A percentile compares a stretch with the other conserved stretches of the same genome.
phyloP scores from a whole-genome alignment of 2,888 invertebrate species.

The Drosophila meridiana region DNA sequence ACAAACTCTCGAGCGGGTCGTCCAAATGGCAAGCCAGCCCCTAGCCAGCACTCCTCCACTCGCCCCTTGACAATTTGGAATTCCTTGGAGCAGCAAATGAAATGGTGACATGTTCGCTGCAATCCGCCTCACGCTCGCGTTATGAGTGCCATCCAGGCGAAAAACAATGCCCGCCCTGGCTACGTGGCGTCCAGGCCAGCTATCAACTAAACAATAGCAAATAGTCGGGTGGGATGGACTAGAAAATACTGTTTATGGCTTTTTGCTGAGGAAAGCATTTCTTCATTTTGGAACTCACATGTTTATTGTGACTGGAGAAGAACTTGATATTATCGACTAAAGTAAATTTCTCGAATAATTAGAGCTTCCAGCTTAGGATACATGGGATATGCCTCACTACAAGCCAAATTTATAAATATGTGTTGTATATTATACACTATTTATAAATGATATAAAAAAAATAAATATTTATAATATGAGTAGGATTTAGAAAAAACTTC shows the following conservation, averaged over 20 bases:
- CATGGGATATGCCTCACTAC: too few relatives aligned
- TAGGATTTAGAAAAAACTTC: not conserved
- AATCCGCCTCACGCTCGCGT: constrained; percentile 24
- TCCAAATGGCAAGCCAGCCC: constrained; percentile 35
- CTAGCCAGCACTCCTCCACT: not conserved
- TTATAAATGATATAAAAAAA: not conserved
- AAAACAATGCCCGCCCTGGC: constrained; percentile 48
- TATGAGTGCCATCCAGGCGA: constrained; percentile 37
- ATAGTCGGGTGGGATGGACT: not conserved
- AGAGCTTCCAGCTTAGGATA: too few relatives aligned
- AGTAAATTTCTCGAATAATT: too few relatives aligned
- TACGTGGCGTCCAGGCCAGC: constrained; percentile 47
- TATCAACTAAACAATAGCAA: constrained; percentile 28
- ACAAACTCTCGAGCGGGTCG: constrained; percentile 51
- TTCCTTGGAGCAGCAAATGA: constrained; percentile 65
- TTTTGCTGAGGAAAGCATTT: too few relatives aligned
- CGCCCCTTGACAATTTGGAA: constrained; percentile 50
- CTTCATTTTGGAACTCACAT: too few relatives aligned
- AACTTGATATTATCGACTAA: too few relatives aligned
- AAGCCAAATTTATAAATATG: too few relatives aligned
- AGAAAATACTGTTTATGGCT: not conserved
- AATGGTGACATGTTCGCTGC: constrained; percentile 71
- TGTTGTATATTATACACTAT: not conserved
- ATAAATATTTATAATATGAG: not conserved
- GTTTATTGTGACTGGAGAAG: too few relatives aligned